Evolutionary conservation across 2,797 vertebrate genomes (phyloP).

Genomic region (Hemitrygon akajei): DNA sequence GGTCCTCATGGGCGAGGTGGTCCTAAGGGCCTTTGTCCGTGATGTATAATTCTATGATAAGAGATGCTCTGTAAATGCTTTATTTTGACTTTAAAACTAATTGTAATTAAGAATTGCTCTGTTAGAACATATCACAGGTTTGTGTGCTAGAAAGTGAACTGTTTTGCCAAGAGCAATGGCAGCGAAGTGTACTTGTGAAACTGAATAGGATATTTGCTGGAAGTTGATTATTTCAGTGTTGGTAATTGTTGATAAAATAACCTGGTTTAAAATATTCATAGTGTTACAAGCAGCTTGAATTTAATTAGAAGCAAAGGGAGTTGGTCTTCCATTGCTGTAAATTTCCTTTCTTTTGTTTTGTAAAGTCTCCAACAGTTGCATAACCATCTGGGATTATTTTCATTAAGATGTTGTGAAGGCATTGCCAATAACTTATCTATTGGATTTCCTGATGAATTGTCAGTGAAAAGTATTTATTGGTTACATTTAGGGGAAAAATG

Average conservation of each 20-base stretch:
- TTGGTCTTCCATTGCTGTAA: background rate
- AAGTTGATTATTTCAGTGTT: background rate
- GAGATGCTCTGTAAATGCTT: background rate
- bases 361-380: background rate
- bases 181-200: background rate
- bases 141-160: background rate
- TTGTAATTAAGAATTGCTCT: background rate
- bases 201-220: background rate
- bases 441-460: background rate
- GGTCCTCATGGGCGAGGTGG: no score
- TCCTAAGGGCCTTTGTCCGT: no score
- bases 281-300: background rate
- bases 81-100: background rate
- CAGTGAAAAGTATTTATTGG: background rate
- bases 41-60: no score
- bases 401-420: background rate
- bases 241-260: background rate
- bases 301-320: background rate
- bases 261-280: background rate
- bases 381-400: background rate
- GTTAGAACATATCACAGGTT: background rate
- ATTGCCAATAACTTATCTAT: no score
- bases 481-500: background rate
- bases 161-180: background rate
- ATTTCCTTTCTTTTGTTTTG: background rate